Conservation (phyloP, 2,797 vertebrate species). For the Phrynocephalus forsythii region DNA sequence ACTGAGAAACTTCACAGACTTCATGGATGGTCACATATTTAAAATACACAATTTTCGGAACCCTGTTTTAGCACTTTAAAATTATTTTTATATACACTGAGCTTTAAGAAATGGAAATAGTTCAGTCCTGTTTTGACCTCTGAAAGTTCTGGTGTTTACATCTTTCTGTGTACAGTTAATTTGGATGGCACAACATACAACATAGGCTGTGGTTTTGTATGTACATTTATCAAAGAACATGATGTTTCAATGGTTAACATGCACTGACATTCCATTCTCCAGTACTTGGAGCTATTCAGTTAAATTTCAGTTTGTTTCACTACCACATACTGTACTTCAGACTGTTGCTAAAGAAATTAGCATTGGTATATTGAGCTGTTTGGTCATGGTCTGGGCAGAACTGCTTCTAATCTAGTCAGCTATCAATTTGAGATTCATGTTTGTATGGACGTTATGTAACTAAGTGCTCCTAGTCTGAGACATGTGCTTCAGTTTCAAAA, state of each 20-base stretch:
- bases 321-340: background rate
- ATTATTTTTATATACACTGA: too few species aligned
- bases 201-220: background rate
- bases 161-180: background rate
- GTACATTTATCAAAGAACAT: background rate
- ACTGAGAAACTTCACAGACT: too few species aligned
- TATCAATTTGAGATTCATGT: background rate
- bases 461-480: background rate
- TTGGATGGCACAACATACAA: conserved; percentile 10
- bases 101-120: background rate
- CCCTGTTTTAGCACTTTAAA: too few species aligned
- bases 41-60: too few species aligned
- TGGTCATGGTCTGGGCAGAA: background rate
- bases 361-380: background rate
- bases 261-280: background rate
- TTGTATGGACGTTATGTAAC: background rate
- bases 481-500: background rate
- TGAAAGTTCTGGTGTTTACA: background rate
- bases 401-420: background rate
- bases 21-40: too few species aligned
- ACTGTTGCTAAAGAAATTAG: background rate
- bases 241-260: background rate
- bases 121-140: too few species aligned
- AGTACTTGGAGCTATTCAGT: background rate
- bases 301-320: conserved; percentile 8